phyloP scores from a whole-genome alignment of 2,888 invertebrate genomes.

The Nomada fabriciana region DNA sequence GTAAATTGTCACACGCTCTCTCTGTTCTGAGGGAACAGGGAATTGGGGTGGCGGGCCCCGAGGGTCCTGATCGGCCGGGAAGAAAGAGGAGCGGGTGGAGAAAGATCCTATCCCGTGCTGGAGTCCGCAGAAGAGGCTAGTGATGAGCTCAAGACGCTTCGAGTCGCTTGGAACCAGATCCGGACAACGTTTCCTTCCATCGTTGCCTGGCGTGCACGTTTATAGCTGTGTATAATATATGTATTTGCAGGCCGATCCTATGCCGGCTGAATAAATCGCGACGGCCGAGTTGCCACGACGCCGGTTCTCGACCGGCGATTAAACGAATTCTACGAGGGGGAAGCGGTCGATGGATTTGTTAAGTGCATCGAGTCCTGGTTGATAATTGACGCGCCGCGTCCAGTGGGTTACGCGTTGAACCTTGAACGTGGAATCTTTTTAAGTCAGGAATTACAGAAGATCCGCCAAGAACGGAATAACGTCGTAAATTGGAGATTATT shows the following conservation, averaged over 20 bases:
- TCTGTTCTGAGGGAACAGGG: slow-evolving; percentile 77
- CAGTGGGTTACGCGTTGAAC: too few relatives aligned
- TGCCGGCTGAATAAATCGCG: background rate
- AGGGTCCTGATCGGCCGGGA: slow-evolving; percentile 63
- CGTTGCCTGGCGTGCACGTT: too few relatives aligned
- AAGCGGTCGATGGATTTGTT: too few relatives aligned
- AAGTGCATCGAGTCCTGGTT: too few relatives aligned
- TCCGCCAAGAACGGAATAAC: too few relatives aligned
- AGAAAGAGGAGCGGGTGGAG: slow-evolving; percentile 77
- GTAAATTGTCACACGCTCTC: slow-evolving; percentile 84
- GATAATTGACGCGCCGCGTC: too few relatives aligned
- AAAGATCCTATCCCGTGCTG: slow-evolving; percentile 80
- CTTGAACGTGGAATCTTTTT: too few relatives aligned
- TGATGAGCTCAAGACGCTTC: slow-evolving; percentile 60
- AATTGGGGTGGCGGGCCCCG: slow-evolving; percentile 73
- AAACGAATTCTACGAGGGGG: background rate
- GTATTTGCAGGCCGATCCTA: background rate
- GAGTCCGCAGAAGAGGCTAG: slow-evolving; percentile 69
- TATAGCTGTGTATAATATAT: background rate
- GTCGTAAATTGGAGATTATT: too few relatives aligned
- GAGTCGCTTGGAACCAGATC: slow-evolving; percentile 42
- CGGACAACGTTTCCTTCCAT: background rate
- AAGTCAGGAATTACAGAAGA: too few relatives aligned
- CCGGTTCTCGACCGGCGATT: background rate
- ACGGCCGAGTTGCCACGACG: too few relatives aligned